Conservation (phyloP, 2,888 invertebrate species). For the Himalopsyche tibetana region DNA sequence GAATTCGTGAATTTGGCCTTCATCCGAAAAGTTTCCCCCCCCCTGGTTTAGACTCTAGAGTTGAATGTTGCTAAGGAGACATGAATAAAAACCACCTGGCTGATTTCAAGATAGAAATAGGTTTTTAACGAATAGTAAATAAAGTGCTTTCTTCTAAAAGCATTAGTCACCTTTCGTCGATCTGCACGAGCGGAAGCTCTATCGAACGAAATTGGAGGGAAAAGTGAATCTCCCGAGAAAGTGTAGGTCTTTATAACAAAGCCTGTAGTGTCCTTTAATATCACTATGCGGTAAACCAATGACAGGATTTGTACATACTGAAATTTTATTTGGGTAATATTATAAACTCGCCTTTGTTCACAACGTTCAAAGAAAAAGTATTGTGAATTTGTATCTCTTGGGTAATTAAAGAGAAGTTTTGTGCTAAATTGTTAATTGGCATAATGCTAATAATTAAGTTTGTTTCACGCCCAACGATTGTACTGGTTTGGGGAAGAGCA, state of each 20-base stretch:
- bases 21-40: too few relatives aligned
- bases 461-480: too few relatives aligned
- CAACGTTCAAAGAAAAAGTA: neutral
- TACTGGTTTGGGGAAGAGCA: too few relatives aligned
- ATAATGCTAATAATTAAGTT: too few relatives aligned
- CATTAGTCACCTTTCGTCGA: neutral
- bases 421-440: too few relatives aligned
- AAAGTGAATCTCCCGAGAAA: conserved; percentile 42
- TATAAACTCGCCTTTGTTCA: conserved; percentile 32
- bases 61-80: too few relatives aligned
- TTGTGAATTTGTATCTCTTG: neutral
- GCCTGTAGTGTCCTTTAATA: conserved; percentile 42
- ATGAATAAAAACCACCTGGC: too few relatives aligned
- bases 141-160: too few relatives aligned
- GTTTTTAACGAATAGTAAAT: too few relatives aligned
- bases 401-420: neutral
- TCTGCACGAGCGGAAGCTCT: conserved; percentile 3
- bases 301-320: conserved; percentile 40
- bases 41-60: too few relatives aligned
- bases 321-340: conserved; percentile 35
- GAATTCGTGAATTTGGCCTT: too few relatives aligned
- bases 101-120: too few relatives aligned
- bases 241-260: conserved; percentile 42
- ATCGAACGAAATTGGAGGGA: conserved; percentile 37
- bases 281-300: conserved; percentile 42